phyloP scores from a whole-genome alignment of 1,140 invertebrate genomes.

The Monochamus saltuarius region DNA sequence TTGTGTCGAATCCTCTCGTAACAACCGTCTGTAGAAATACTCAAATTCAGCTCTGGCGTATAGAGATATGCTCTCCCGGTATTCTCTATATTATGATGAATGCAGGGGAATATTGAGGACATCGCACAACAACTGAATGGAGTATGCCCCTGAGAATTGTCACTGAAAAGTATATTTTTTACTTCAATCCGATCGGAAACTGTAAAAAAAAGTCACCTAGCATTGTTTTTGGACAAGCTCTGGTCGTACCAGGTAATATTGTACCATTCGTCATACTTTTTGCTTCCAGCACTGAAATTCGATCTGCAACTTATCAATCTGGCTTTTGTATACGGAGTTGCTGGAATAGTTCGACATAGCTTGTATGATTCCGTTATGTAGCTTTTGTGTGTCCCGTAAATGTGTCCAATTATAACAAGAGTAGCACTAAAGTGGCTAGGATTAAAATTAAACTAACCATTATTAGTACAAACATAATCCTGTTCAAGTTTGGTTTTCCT shows the following conservation, averaged over 20 bases:
- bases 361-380: slow-evolving; percentile 44
- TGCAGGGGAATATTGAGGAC: slow-evolving; percentile 45
- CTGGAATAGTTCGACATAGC: slow-evolving; percentile 45
- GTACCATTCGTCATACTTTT: slow-evolving; percentile 50
- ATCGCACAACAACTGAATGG: slow-evolving; percentile 50
- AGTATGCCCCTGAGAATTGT: no score
- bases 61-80: slow-evolving; percentile 41
- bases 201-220: no score
- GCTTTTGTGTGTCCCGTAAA: slow-evolving; percentile 31
- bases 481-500: slow-evolving; percentile 27
- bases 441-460: slow-evolving; percentile 30
- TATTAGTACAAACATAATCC: slow-evolving; percentile 33
- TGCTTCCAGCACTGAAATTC: slow-evolving; percentile 50
- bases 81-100: slow-evolving; percentile 47
- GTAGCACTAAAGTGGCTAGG: slow-evolving; percentile 29
- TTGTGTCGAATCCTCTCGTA: slow-evolving; percentile 35
- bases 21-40: slow-evolving; percentile 44
- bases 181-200: no score
- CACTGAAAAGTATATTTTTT: no score
- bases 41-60: slow-evolving; percentile 43
- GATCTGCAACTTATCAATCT: slow-evolving; percentile 47
- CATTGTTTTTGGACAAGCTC: slow-evolving; percentile 23
- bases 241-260: slow-evolving; percentile 44
- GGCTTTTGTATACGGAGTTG: slow-evolving; percentile 39
- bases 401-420: slow-evolving; percentile 38